These are phyloP conservation scores for Pollimyrus isidori DNA, from an alignment of 2,113 vertebrate genomes.

Conservation along the genomic window DNA sequence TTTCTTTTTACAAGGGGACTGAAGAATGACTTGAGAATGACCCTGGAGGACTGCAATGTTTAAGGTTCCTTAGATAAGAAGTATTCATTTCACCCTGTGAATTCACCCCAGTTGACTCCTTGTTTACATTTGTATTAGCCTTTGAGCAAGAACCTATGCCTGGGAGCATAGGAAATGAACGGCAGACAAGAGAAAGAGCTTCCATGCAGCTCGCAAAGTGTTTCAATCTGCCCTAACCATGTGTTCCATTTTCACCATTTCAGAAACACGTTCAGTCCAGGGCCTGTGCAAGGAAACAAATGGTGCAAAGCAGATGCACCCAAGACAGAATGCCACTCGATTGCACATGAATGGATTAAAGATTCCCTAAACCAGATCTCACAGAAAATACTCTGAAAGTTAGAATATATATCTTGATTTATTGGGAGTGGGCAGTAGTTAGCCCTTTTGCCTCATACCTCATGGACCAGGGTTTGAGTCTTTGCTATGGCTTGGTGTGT, in stretches of 20 bases:
- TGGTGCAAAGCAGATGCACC: background rate
- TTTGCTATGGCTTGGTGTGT: background rate
- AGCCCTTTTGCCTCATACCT: background rate
- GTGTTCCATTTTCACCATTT: background rate
- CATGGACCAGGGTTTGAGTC: background rate
- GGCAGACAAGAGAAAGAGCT: background rate
- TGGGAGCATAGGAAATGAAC: no score
- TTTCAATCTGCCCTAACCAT: background rate
- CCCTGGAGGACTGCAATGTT: background rate
- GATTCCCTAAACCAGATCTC: background rate
- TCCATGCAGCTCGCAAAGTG: background rate
- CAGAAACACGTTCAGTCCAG: background rate
- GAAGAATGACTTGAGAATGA: background rate
- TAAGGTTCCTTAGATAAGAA: background rate
- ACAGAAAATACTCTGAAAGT: background rate
- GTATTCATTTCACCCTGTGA: background rate
- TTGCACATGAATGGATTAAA: background rate
- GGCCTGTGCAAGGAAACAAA: background rate
- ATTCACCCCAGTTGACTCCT: background rate
- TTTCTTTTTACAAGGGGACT: background rate
- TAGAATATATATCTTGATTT: background rate
- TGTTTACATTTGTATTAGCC: background rate
- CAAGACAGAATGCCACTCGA: background rate
- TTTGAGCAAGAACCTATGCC: background rate
- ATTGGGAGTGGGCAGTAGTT: background rate